phyloP scores from a whole-genome alignment of 2,888 invertebrate species.

The Tipula helvola region DNA sequence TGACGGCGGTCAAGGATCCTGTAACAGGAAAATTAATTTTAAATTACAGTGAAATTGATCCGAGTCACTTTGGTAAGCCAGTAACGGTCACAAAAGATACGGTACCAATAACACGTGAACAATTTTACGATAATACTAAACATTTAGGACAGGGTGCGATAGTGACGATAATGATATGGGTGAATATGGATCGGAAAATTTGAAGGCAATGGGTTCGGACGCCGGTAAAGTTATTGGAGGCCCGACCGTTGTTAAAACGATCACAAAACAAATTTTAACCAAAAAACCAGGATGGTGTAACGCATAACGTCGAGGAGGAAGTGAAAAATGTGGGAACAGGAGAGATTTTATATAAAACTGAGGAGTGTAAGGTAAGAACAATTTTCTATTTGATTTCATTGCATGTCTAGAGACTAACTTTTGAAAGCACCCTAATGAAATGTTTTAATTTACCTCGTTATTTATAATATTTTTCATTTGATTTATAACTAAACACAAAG shows the following conservation, averaged over 20 bases:
- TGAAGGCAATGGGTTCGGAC: background rate
- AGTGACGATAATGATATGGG: constrained; percentile 53
- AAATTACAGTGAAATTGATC: constrained; percentile 66
- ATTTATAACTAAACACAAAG: background rate
- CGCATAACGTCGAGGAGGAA: constrained; percentile 80
- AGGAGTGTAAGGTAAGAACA: constrained; percentile 67
- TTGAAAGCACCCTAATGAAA: background rate
- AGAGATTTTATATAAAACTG: constrained; percentile 73
- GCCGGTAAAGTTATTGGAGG: constrained; percentile 26
- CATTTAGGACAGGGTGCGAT: constrained; percentile 32
- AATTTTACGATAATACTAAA: constrained; percentile 36
- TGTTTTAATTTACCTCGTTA: background rate
- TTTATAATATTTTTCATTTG: background rate
- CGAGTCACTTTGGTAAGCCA: constrained; percentile 61
- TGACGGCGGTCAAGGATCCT: constrained; percentile 36
- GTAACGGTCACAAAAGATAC: constrained; percentile 59
- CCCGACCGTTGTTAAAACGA: constrained; percentile 81
- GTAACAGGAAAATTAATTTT: constrained; percentile 58
- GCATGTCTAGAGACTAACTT: background rate
- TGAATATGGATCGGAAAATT: constrained; percentile 36
- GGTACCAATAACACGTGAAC: constrained; percentile 46
- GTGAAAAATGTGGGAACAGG: constrained; percentile 80
- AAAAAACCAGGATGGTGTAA: constrained; percentile 75
- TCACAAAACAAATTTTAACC: constrained; percentile 81
- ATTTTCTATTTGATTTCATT: background rate